Evolutionary conservation across 2,113 vertebrate genomes (phyloP).

Genomic region (Athene cunicularia): DNA sequence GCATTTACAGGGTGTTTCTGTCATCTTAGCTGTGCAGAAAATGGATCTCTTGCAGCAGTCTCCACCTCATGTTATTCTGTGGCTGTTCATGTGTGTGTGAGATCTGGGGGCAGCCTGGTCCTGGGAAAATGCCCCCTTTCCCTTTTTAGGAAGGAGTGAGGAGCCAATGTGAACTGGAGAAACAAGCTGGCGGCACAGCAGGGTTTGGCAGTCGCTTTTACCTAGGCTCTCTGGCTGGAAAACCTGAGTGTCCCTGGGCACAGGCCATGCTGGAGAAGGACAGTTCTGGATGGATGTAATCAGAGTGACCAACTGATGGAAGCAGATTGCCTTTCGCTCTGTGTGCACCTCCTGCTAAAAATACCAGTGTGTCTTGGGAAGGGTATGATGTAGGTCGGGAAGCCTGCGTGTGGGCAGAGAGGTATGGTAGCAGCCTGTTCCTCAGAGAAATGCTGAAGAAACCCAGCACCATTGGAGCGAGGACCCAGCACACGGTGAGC

Average conservation of each 20-base stretch:
- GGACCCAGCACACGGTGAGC: neutral
- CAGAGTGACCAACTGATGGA: neutral
- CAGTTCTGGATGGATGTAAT: neutral
- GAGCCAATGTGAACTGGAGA: neutral
- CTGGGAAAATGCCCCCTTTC: neutral
- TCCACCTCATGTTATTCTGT: neutral
- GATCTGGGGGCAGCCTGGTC: neutral
- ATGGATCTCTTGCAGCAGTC: neutral
- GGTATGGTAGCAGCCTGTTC: neutral
- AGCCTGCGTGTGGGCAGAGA: neutral
- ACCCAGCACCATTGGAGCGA: neutral
- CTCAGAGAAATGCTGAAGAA: neutral
- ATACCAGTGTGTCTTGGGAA: neutral
- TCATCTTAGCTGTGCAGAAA: neutral
- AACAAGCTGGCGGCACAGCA: neutral
- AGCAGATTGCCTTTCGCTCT: neutral
- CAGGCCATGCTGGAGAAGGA: neutral
- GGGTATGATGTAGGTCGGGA: neutral
- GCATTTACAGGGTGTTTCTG: neutral
- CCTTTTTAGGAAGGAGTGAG: neutral
- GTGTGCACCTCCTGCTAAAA: neutral
- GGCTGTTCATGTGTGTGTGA: neutral
- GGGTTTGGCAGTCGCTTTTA: neutral
- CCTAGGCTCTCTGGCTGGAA: neutral
- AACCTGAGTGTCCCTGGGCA: neutral